These are phyloP conservation scores for Margarornis squamiger DNA, from an alignment of 2,797 vertebrate species.

Conservation along the genomic window DNA sequence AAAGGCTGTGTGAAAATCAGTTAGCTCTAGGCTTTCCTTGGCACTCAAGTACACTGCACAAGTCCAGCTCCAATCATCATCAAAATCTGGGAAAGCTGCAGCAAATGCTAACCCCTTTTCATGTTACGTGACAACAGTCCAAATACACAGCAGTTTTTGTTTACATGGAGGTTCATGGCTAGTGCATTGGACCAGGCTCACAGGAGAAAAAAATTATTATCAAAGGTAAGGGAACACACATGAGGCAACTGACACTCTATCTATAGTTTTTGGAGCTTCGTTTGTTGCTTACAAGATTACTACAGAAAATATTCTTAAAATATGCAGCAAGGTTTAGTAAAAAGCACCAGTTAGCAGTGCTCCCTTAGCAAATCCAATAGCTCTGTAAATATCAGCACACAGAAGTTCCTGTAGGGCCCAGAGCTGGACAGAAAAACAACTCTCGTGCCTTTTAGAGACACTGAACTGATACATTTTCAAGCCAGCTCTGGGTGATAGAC, in stretches of 20 bases:
- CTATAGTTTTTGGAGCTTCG: neutral
- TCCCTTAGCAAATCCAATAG: neutral
- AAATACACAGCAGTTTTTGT: neutral
- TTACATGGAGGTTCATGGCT: slow-evolving; percentile 31
- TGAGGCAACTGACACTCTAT: neutral
- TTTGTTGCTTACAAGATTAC: neutral
- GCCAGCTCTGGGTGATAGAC: neutral
- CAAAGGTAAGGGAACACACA: slow-evolving; percentile 2
- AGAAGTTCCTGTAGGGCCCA: neutral
- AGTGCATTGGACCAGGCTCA: neutral
- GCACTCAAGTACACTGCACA: neutral
- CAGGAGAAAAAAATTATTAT: neutral
- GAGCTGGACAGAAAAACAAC: neutral
- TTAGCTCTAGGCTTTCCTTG: neutral
- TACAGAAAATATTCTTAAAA: neutral
- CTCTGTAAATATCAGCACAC: neutral
- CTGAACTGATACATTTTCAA: neutral
- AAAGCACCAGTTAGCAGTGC: neutral
- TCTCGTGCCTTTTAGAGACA: neutral
- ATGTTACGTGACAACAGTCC: neutral
- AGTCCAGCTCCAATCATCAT: neutral
- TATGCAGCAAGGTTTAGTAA: neutral
- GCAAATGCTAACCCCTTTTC: neutral
- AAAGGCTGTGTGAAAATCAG: neutral
- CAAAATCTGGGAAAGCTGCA: neutral